Percentiles rank a stretch among this genome's conserved stretches.
phyloP scores from a whole-genome alignment of 1,140 invertebrate genomes.

The Trichogramma pretiosum region DNA sequence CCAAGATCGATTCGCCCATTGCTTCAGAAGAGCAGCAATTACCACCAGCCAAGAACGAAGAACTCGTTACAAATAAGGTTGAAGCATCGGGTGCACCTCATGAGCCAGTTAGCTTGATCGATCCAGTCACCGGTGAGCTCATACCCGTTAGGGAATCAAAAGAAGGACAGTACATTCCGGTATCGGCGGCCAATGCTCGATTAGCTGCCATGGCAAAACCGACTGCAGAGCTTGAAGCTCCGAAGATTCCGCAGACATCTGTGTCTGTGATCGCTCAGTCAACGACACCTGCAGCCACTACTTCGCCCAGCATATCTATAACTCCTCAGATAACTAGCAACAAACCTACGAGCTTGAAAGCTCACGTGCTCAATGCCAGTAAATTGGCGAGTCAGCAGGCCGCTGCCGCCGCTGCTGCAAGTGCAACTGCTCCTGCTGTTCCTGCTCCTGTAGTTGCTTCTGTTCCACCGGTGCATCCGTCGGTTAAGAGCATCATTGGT shows the following conservation, averaged over 20 bases:
- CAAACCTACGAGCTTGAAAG: constrained; percentile 48
- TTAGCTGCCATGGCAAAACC: neutral
- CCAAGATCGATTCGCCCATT: constrained; percentile 4
- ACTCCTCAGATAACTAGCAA: constrained; percentile 13
- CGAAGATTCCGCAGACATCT: constrained; percentile 15
- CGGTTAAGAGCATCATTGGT: no score
- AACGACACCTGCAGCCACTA: constrained; percentile 22
- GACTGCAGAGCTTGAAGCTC: neutral
- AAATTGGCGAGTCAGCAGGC: constrained; percentile 26
- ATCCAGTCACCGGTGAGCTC: constrained; percentile 67
- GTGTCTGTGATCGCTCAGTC: constrained; percentile 35
- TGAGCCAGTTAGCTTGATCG: constrained; percentile 58
- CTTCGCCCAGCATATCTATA: neutral
- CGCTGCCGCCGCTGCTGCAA: constrained; percentile 17
- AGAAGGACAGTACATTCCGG: constrained; percentile 61
- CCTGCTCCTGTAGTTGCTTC: no score
- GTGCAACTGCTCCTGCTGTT: no score
- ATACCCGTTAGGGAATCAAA: constrained; percentile 63
- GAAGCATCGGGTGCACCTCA: constrained; percentile 25
- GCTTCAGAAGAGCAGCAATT: constrained; percentile 22
- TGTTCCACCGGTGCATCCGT: constrained; percentile 14
- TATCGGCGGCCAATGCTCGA: constrained; percentile 38
- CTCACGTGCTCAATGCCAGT: constrained; percentile 46
- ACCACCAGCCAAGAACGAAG: constrained; percentile 8
- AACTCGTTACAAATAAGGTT: neutral